Percentiles rank a stretch among this genome's conserved stretches.
Evolutionary conservation across 1,140 invertebrate species (phyloP).

Genomic region (Spodoptera litura): DNA sequence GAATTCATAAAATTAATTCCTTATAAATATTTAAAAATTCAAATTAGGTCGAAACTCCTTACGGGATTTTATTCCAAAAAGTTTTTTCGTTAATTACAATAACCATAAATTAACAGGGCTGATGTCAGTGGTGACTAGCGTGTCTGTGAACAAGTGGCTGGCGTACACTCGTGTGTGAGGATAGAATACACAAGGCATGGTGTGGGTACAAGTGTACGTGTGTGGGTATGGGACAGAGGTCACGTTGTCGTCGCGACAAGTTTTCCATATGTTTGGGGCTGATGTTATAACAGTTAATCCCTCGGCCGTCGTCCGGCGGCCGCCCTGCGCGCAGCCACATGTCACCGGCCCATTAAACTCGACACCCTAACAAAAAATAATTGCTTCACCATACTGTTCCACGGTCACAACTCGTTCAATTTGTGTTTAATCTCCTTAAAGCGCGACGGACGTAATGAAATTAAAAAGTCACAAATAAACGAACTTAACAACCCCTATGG

Average conservation of each 20-base stretch:
- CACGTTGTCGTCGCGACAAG: constrained; percentile 43
- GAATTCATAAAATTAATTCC: constrained; percentile 42
- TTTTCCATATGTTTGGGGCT: constrained; percentile 61
- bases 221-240: constrained; percentile 29
- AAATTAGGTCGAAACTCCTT: constrained; percentile 36
- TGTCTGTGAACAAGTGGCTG: background rate
- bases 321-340: constrained; percentile 65
- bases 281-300: constrained; percentile 57
- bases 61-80: constrained; percentile 41
- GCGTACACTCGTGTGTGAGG: no score
- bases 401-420: constrained; percentile 66
- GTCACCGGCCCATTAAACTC: constrained; percentile 72
- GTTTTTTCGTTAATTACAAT: constrained; percentile 40
- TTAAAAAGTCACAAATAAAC: constrained; percentile 51
- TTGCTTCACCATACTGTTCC: constrained; percentile 74
- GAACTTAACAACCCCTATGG: constrained; percentile 46
- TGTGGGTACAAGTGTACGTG: background rate
- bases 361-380: constrained; percentile 78
- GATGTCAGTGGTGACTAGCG: constrained; percentile 33
- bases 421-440: constrained; percentile 59
- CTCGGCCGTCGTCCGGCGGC: constrained; percentile 24
- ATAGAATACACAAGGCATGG: no score
- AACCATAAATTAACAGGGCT: constrained; percentile 37
- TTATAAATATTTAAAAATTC: constrained; percentile 51
- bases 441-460: constrained; percentile 53